phyloP scores from a whole-genome alignment of 1,140 invertebrate genomes.

The Cardiocondyla obscurior region DNA sequence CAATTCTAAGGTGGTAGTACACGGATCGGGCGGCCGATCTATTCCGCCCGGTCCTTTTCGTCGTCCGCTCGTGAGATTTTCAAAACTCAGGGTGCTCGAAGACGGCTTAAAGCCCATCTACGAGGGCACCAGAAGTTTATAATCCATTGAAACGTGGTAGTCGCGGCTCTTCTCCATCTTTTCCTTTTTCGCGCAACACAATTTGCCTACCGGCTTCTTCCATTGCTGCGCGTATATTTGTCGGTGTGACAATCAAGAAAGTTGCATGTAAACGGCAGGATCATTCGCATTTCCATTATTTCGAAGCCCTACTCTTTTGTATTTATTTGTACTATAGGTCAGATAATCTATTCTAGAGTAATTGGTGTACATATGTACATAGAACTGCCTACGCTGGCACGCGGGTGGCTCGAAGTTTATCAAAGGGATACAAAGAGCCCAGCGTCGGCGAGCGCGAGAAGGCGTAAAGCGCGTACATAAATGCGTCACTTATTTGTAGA shows the following conservation, averaged over 20 bases:
- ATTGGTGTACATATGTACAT: slow-evolving; percentile 38
- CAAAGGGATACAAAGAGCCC: slow-evolving; percentile 1
- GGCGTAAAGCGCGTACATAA: background rate
- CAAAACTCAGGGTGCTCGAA: background rate
- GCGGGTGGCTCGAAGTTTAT: background rate
- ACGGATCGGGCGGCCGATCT: slow-evolving; percentile 3
- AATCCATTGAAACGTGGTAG: background rate
- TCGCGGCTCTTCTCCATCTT: background rate
- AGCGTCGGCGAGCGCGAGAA: background rate
- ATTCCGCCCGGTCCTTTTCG: background rate
- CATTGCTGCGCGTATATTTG: background rate
- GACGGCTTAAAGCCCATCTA: too few relatives aligned
- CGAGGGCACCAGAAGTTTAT: background rate
- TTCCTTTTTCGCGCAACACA: background rate
- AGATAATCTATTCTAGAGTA: background rate
- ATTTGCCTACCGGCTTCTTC: background rate
- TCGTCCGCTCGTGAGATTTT: background rate
- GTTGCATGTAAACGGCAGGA: background rate
- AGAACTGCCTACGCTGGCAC: background rate
- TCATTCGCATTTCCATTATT: background rate
- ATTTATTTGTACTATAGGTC: slow-evolving; percentile 44
- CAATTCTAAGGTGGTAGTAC: slow-evolving; percentile 70
- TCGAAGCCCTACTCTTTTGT: background rate
- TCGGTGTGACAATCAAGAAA: background rate
- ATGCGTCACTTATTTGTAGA: background rate